These are phyloP conservation scores for Drosophila azteca DNA, from an alignment of 1,140 invertebrate species.

Conservation along the genomic window DNA sequence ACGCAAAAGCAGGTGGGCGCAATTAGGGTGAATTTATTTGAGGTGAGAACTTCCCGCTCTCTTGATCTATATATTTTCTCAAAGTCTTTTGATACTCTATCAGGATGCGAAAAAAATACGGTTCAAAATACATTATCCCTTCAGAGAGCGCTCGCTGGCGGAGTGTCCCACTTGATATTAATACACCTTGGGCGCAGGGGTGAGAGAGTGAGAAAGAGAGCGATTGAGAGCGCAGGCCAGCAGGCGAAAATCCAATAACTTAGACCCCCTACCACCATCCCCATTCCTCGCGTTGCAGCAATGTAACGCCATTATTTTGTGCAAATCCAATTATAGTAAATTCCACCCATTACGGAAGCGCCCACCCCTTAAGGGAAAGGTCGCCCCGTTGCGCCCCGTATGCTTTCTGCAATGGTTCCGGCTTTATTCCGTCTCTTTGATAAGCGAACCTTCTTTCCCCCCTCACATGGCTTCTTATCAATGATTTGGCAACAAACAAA, in stretches of 20 bases:
- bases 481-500: slow-evolving; percentile 58
- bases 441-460: slow-evolving; percentile 22
- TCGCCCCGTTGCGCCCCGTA: not conserved
- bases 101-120: too few relatives aligned
- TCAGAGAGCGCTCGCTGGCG: too few relatives aligned
- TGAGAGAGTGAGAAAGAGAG: slow-evolving; percentile 32
- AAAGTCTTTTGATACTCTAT: too few relatives aligned
- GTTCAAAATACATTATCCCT: too few relatives aligned
- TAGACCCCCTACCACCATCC: slow-evolving; percentile 9
- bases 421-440: slow-evolving; percentile 24
- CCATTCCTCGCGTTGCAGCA: slow-evolving; percentile 33
- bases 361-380: too few relatives aligned
- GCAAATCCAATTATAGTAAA: slow-evolving; percentile 71
- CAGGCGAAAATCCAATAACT: slow-evolving; percentile 71
- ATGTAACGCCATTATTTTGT: slow-evolving; percentile 52
- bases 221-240: slow-evolving; percentile 8
- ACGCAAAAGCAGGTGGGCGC: slow-evolving; percentile 74
- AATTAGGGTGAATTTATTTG: not conserved
- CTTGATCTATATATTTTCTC: too few relatives aligned
- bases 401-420: slow-evolving; percentile 30
- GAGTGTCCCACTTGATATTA: too few relatives aligned
- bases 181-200: slow-evolving; percentile 6
- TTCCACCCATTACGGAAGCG: slow-evolving; percentile 51
- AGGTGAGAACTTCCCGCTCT: too few relatives aligned
- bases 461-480: slow-evolving; percentile 52